phyloP scores from a whole-genome alignment of 2,113 vertebrate species.

The Melanocharis versteri region DNA sequence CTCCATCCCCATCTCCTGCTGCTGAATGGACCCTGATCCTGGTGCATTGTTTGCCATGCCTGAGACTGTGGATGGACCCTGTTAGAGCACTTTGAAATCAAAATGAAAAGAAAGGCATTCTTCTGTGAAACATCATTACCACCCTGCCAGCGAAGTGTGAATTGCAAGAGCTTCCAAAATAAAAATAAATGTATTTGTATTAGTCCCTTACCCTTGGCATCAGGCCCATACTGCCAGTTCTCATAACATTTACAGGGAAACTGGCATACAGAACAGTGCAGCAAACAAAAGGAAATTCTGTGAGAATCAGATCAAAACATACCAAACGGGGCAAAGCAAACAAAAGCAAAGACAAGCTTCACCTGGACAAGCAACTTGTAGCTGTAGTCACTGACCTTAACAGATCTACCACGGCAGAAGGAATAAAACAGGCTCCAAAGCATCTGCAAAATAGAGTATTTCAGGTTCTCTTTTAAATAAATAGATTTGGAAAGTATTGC shows the following conservation, averaged over 20 bases:
- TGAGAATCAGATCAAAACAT: neutral
- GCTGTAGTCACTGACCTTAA: neutral
- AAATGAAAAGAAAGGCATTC: neutral
- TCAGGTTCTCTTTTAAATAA: neutral
- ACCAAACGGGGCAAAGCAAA: neutral
- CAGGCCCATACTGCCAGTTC: neutral
- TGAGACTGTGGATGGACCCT: neutral
- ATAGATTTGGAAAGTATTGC: neutral
- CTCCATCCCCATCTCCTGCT: neutral
- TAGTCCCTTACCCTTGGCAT: neutral
- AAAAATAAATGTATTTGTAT: neutral
- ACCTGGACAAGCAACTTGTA: neutral
- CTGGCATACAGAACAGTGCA: neutral
- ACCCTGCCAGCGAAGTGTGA: neutral
- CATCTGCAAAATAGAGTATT: neutral
- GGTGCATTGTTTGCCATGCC: neutral
- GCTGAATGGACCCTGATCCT: neutral
- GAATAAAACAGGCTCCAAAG: neutral
- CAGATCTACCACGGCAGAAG: accelerated
- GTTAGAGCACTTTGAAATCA: neutral
- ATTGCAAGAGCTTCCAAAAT: neutral
- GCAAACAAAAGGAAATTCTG: neutral
- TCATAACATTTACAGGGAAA: neutral
- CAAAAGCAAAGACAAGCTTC: neutral
- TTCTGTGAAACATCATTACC: neutral